Percentiles rank a stretch among this genome's conserved stretches.
These are phyloP conservation scores for Cordylochernes scorpioides DNA, from an alignment of 2,888 invertebrate genomes.

Conservation along the genomic window DNA sequence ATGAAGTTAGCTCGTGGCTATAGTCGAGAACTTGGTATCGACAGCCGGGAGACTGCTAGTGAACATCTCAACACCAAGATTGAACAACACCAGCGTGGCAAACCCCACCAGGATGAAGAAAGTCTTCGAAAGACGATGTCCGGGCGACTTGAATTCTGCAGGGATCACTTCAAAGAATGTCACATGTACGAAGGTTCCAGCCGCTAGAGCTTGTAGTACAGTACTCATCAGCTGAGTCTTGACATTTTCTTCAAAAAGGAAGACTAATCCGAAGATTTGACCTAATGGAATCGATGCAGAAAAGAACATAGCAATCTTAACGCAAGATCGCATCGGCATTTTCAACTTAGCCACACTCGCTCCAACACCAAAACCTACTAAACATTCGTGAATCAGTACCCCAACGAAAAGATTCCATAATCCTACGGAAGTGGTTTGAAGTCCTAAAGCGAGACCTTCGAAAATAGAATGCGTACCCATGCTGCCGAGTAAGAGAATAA, in stretches of 20 bases:
- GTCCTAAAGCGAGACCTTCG: constrained; percentile 20
- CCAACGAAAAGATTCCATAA: constrained; percentile 16
- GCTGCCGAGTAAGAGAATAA: constrained; percentile 17
- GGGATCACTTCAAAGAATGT: constrained; percentile 19
- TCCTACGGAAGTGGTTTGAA: constrained; percentile 15
- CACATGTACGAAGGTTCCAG: constrained; percentile 20
- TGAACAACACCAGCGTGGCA: too few species aligned
- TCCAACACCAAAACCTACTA: constrained; percentile 18
- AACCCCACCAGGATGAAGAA: constrained; percentile 17
- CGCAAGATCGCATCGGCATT: constrained; percentile 8
- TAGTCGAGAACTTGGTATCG: too few species aligned
- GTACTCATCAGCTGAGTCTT: too few species aligned
- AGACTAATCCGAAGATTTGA: too few species aligned
- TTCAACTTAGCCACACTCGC: constrained; percentile 16
- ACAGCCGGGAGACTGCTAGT: too few species aligned
- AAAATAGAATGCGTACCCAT: constrained; percentile 18
- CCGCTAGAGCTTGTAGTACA: constrained; percentile 17
- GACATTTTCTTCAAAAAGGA: too few species aligned
- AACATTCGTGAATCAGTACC: constrained; percentile 17
- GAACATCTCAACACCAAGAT: too few species aligned
- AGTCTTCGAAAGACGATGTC: constrained; percentile 14
- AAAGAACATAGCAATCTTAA: constrained; percentile 15
- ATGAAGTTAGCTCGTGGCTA: too few species aligned
- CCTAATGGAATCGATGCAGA: constrained; percentile 17
- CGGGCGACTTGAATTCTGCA: constrained; percentile 9